A percentile compares a stretch with the other conserved stretches of the same genome.
These are phyloP conservation scores for Holothuria scabra DNA, from an alignment of 53 echinoderm and acorn worm species.

Conservation along the genomic window DNA sequence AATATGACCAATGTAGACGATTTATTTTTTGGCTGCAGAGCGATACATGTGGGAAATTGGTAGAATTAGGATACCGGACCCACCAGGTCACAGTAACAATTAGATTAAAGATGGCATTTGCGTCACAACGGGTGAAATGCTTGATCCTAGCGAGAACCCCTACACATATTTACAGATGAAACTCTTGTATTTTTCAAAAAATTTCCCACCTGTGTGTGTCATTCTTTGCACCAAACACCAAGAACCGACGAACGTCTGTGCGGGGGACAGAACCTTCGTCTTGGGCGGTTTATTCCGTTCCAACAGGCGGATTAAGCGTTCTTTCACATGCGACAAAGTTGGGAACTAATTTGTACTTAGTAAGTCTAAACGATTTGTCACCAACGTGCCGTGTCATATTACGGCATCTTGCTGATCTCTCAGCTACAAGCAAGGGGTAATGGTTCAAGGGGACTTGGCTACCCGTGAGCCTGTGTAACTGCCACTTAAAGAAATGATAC, in stretches of 20 bases:
- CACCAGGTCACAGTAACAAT: not conserved
- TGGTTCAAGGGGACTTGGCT: too few species aligned
- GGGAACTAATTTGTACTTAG: conserved; percentile 12
- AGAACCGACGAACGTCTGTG: not conserved
- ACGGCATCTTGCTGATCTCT: conserved; percentile 19
- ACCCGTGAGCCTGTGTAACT: too few species aligned
- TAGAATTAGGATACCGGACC: conserved; percentile 21
- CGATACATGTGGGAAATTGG: conserved; percentile 15
- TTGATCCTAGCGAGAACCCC: not conserved
- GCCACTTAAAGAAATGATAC: too few species aligned
- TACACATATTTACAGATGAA: conserved; percentile 7
- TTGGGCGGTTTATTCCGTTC: conserved; percentile 30
- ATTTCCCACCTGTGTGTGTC: conserved; percentile 33
- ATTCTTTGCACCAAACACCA: conserved; percentile 14
- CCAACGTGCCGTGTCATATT: conserved; percentile 9
- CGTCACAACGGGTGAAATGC: conserved; percentile 36
- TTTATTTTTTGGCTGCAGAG: too few species aligned
- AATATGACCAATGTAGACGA: too few species aligned
- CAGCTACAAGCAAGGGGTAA: not conserved
- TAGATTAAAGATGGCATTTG: conserved; percentile 37
- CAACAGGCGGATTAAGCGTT: not conserved
- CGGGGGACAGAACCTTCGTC: conserved; percentile 1
- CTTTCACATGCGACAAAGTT: conserved; percentile 5
- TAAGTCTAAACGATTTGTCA: conserved; percentile 25
- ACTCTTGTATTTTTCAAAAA: conserved; percentile 7